Conservation (phyloP, 2,888 invertebrate genomes). For the Drosophila picticornis region DNA sequence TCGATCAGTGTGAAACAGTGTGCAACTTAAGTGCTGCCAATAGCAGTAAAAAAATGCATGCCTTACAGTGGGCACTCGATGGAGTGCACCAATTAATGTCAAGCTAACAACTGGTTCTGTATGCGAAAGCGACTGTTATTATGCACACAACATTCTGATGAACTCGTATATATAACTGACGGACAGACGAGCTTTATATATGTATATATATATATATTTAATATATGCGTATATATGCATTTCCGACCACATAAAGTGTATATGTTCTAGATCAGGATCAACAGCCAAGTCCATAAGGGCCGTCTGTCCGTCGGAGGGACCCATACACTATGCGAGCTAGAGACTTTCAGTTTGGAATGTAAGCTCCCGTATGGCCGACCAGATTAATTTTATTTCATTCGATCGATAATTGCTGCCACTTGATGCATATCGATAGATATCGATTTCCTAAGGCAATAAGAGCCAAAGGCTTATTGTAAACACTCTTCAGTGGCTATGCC, state of each 20-base stretch:
- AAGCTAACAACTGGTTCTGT: not conserved
- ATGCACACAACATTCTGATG: not conserved
- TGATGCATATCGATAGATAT: not conserved
- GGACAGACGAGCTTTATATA: too few species aligned
- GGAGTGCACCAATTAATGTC: not conserved
- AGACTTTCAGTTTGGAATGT: not conserved
- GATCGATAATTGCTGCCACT: not conserved
- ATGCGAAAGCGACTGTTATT: not conserved
- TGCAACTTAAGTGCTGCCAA: not conserved
- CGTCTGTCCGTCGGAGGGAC: too few species aligned
- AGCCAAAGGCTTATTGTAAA: not conserved
- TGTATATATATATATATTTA: too few species aligned
- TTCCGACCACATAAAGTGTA: not conserved
- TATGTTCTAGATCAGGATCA: not conserved
- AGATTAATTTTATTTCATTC: not conserved
- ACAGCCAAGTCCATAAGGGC: too few species aligned
- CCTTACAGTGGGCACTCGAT: not conserved
- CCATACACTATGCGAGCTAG: too few species aligned
- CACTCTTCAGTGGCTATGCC: too few species aligned
- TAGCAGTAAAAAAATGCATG: too few species aligned
- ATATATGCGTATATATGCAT: too few species aligned
- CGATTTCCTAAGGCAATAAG: not conserved
- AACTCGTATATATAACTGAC: too few species aligned
- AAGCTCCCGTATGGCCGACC: not conserved
- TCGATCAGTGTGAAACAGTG: not conserved